Evolutionary conservation across 2,797 vertebrate genomes (phyloP), one percentile per base, ranked within the genome.

Genomic region (Aulostomus chinensis): DNA sequence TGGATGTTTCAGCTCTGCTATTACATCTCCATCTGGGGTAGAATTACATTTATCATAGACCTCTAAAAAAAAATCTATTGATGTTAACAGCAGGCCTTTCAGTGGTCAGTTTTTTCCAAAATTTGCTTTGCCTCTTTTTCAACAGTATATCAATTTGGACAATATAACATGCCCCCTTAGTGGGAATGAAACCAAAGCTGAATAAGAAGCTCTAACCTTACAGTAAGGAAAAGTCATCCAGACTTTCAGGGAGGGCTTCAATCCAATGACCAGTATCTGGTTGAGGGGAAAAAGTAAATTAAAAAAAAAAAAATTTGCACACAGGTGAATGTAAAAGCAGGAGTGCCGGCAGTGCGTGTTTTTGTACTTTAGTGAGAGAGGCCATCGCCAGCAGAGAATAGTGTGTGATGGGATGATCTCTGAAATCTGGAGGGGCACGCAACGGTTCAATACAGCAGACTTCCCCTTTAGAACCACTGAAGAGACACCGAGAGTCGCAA

Each of bases 181-280:
- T n/a, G n/a, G n/a, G n/a, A n/a, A n/a, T n/a, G n/a, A n/a, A n/a
- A n/a, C n/a, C n/a, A 32, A 12, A 35, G 3, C 5, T 21, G 2
- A 3, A 5, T 25, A 3, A 31, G 2, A 24, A 11, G 10, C 9
- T 40, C 73, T 12, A 21, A 99, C 97, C 80, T 94, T 94, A 64
- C 90, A 94, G 0, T 99, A 97, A 9, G 97, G 95, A 86, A 98
- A 97, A 3, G 96, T 98, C 94, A 99, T 95, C 97, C 95, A 98
- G 30, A 99, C 97, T 77, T 98, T 98, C 58, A 99, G 88, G 15
- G 94, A 93, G 0, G 97, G 97, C 60, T 98, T 99, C 55, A 99
- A 83, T 61, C 96, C 96, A 67, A 99, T 98, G 51, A 99, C 94
- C 20, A 99, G 74, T 58, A 99, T 97, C 96, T 98, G 80, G 25